Evolutionary conservation across 2,113 vertebrate genomes (phyloP).

Genomic region (Bubo bubo): DNA sequence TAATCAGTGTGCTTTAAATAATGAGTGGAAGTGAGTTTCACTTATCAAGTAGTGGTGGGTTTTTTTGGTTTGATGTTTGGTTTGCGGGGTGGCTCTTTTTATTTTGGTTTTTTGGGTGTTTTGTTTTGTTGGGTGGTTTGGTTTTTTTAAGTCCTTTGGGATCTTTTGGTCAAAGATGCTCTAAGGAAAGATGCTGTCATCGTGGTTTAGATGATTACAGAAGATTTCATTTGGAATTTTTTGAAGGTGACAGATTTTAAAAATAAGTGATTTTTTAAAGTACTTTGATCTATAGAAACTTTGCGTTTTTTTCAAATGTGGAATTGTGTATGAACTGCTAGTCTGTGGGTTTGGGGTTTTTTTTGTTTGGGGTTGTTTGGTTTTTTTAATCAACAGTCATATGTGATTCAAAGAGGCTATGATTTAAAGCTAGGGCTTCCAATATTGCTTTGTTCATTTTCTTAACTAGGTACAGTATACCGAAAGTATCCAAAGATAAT

Average conservation of each 20-base stretch:
- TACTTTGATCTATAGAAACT: neutral
- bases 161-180: neutral
- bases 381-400: neutral
- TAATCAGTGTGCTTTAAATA: neutral
- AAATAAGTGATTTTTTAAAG: neutral
- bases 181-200: neutral
- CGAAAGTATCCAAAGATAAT: conserved; percentile 68
- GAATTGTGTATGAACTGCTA: neutral
- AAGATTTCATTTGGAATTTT: neutral
- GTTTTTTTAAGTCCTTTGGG: neutral
- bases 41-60: neutral
- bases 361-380: too few relatives aligned
- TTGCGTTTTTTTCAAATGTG: neutral
- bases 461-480: conserved; percentile 71
- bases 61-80: neutral
- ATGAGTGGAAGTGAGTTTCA: neutral
- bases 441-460: neutral
- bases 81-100: neutral
- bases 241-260: neutral
- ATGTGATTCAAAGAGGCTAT: neutral
- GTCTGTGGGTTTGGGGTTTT: neutral
- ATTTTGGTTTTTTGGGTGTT: neutral
- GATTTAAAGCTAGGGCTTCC: neutral
- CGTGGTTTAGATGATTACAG: neutral
- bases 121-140: neutral